Percentiles rank a stretch among this genome's conserved stretches.
Evolutionary conservation across 2,113 vertebrate species (phyloP).

Genomic region (Ahaetulla prasina): DNA sequence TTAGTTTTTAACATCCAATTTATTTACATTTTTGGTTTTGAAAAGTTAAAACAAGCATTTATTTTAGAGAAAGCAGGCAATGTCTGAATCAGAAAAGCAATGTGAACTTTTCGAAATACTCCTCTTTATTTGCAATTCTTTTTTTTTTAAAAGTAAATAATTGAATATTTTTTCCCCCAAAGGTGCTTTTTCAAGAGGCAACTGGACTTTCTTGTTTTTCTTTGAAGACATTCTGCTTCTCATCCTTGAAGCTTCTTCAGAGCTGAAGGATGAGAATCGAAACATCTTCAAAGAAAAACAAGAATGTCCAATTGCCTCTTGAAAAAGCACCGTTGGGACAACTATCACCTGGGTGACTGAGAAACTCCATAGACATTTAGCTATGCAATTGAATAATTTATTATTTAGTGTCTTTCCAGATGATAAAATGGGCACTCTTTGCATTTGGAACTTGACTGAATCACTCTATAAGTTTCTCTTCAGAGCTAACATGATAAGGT

Average conservation of each 20-base stretch:
- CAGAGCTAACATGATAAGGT: background rate
- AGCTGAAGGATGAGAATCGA: too few relatives aligned
- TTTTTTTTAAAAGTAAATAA: background rate
- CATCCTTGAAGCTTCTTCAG: too few relatives aligned
- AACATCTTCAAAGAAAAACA: too few relatives aligned
- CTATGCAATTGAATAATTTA: background rate
- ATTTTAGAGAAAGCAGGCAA: constrained; percentile 9
- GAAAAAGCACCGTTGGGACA: too few relatives aligned
- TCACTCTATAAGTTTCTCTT: background rate
- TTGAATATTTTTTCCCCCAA: background rate
- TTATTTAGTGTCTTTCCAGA: constrained; percentile 18
- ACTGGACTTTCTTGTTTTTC: too few relatives aligned
- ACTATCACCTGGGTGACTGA: too few relatives aligned
- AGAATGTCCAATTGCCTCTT: too few relatives aligned
- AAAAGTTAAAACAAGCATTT: background rate
- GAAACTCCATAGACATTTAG: too few relatives aligned
- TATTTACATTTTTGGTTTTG: background rate
- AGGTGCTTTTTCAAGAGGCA: too few relatives aligned
- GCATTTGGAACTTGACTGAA: background rate
- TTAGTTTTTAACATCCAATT: background rate
- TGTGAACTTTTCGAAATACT: constrained; percentile 1
- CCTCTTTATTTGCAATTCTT: constrained; percentile 21
- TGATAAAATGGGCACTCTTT: background rate
- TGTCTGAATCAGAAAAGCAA: constrained; percentile 14
- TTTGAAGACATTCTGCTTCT: too few relatives aligned